These are phyloP conservation scores for Periplaneta americana DNA, from an alignment of 1,140 invertebrate species.

Conservation along the genomic window DNA sequence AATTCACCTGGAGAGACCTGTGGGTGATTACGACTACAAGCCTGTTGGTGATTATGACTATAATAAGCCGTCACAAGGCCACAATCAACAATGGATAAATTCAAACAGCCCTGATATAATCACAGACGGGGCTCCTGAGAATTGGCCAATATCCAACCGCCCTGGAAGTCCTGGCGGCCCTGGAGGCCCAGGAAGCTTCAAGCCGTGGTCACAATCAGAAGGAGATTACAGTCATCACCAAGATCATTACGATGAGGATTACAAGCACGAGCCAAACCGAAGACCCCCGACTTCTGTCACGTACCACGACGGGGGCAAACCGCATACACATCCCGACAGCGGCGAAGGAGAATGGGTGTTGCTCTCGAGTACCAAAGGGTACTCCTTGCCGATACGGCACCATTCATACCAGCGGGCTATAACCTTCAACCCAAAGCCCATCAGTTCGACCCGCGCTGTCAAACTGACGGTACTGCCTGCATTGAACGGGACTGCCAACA, in stretches of 20 bases:
- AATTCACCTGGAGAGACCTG: conserved; percentile 16
- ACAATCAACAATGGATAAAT: not conserved
- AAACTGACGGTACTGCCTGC: conserved; percentile 64
- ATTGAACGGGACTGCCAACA: conserved; percentile 54
- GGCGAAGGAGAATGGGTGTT: conserved; percentile 71
- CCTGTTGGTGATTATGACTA: conserved; percentile 5
- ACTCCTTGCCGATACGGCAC: conserved; percentile 44
- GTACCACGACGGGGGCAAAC: conserved; percentile 27
- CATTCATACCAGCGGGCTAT: conserved; percentile 34
- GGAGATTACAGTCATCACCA: not conserved
- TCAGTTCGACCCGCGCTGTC: conserved; percentile 33
- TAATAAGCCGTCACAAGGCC: not conserved
- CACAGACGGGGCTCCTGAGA: conserved; percentile 57
- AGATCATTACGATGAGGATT: not conserved
- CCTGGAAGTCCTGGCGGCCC: conserved; percentile 30
- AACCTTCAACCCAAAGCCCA: conserved; percentile 33
- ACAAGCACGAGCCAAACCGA: not conserved
- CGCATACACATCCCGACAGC: conserved; percentile 48
- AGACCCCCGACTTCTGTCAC: not conserved
- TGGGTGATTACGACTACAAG: not conserved
- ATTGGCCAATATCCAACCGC: conserved; percentile 48
- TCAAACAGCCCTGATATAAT: conserved; percentile 43
- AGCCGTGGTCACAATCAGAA: conserved; percentile 25
- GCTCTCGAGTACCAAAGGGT: conserved; percentile 69
- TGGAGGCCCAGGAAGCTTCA: conserved; percentile 31